These are phyloP conservation scores for Musca domestica DNA, from an alignment of 1,140 invertebrate species.

Conservation along the genomic window DNA sequence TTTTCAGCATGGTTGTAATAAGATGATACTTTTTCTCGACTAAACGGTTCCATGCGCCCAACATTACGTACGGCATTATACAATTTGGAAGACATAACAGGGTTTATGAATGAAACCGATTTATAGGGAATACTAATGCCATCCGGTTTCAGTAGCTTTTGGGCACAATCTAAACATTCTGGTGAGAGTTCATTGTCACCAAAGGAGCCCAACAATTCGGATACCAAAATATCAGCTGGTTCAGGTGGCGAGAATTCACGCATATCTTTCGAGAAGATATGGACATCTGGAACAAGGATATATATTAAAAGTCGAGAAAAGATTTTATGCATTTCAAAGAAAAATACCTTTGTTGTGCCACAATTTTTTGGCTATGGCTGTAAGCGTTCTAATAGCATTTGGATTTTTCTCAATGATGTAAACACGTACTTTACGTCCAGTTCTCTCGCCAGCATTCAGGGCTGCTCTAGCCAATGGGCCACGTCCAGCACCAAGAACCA, in stretches of 20 bases:
- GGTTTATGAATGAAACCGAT: constrained; percentile 89
- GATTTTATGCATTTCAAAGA: background rate
- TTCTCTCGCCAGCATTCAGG: constrained; percentile 70
- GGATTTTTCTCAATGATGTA: constrained; percentile 99
- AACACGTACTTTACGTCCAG: constrained; percentile 62
- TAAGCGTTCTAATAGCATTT: constrained; percentile 89
- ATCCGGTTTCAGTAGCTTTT: constrained; percentile 81
- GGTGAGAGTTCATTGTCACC: constrained; percentile 99
- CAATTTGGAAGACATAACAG: constrained; percentile 63
- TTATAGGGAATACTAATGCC: constrained; percentile 82
- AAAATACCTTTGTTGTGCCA: constrained; percentile 71
- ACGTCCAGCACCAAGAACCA: constrained; percentile 93
- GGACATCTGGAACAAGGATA: constrained; percentile 54
- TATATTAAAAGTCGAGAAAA: background rate
- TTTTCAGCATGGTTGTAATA: constrained; percentile 86
- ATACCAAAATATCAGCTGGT: constrained; percentile 93
- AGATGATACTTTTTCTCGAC: constrained; percentile 49
- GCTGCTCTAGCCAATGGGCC: constrained; percentile 88
- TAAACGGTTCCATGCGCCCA: constrained; percentile 25
- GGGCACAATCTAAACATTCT: constrained; percentile 95
- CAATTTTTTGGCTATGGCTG: constrained; percentile 74
- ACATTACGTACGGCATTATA: constrained; percentile 56
- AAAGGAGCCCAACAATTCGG: constrained; percentile 95
- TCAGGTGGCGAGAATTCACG: constrained; percentile 76
- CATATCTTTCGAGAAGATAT: constrained; percentile 88